These are phyloP conservation scores for Globodera rostochiensis DNA, from an alignment of 1,140 invertebrate species.

Conservation along the genomic window DNA sequence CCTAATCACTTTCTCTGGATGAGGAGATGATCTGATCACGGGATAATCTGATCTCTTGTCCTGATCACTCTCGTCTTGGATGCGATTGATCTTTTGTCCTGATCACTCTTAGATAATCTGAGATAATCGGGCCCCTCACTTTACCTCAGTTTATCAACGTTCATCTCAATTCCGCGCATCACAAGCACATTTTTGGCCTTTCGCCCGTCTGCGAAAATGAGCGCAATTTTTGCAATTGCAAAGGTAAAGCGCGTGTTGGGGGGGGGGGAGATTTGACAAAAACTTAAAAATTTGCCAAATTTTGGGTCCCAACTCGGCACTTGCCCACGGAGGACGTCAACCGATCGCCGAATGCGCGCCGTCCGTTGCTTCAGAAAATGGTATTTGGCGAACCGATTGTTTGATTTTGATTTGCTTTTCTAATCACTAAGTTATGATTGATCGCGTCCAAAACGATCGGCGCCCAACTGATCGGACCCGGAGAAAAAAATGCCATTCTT, in stretches of 20 bases:
- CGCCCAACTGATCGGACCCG: neutral
- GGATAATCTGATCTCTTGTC: too few species aligned
- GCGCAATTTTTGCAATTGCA: conserved; percentile 20
- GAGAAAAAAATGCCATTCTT: neutral
- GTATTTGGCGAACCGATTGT: neutral
- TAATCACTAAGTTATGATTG: too few species aligned
- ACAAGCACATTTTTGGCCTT: conserved; percentile 18
- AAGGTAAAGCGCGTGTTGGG: neutral
- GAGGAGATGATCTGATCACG: too few species aligned
- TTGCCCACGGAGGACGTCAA: conserved; percentile 8
- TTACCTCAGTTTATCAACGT: neutral
- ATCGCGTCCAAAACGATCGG: neutral
- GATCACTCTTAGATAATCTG: too few species aligned
- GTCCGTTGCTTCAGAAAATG: neutral
- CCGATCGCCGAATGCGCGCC: conserved; percentile 20
- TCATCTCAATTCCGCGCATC: neutral
- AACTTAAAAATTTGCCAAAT: neutral
- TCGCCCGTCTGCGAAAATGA: conserved; percentile 7
- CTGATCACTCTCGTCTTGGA: too few species aligned
- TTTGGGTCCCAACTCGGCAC: conserved; percentile 25
- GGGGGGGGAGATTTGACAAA: neutral
- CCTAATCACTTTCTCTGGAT: too few species aligned
- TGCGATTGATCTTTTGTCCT: too few species aligned
- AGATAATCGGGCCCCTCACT: too few species aligned
- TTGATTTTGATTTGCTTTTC: neutral